Conservation (phyloP, 1,140 invertebrate species). For the Heterodera carotae region DNA sequence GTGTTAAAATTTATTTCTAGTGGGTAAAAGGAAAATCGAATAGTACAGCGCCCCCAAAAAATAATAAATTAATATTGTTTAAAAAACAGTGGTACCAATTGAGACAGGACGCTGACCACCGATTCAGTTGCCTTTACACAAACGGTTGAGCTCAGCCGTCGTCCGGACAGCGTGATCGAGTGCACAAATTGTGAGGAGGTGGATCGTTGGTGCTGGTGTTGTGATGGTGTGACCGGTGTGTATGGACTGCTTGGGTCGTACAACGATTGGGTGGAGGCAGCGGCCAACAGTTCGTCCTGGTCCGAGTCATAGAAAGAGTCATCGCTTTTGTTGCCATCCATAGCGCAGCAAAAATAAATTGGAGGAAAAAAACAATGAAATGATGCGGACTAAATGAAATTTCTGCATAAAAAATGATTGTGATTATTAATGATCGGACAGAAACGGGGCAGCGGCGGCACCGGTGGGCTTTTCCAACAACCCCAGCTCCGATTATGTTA, state of each 20-base stretch:
- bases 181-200: too few species aligned
- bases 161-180: constrained; percentile 2
- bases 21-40: neutral
- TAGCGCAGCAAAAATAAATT: neutral
- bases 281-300: constrained; percentile 10
- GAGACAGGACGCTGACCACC: neutral
- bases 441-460: too few species aligned
- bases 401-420: too few species aligned
- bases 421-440: too few species aligned
- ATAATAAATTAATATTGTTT: too few species aligned
- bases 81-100: neutral
- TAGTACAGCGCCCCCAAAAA: too few species aligned
- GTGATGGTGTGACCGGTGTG: neutral
- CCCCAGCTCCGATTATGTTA: too few species aligned
- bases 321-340: constrained; percentile 23
- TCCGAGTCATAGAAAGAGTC: constrained; percentile 24
- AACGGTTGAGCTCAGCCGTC: constrained; percentile 1
- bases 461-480: too few species aligned
- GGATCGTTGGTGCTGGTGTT: too few species aligned
- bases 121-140: constrained; percentile 10
- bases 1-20: too few species aligned
- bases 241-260: constrained; percentile 13
- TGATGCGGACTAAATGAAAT: too few species aligned
- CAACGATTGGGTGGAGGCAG: constrained; percentile 3
- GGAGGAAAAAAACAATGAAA: too few species aligned